phyloP scores from a whole-genome alignment of 2,888 invertebrate genomes.

The Watsonalla cultraria region DNA sequence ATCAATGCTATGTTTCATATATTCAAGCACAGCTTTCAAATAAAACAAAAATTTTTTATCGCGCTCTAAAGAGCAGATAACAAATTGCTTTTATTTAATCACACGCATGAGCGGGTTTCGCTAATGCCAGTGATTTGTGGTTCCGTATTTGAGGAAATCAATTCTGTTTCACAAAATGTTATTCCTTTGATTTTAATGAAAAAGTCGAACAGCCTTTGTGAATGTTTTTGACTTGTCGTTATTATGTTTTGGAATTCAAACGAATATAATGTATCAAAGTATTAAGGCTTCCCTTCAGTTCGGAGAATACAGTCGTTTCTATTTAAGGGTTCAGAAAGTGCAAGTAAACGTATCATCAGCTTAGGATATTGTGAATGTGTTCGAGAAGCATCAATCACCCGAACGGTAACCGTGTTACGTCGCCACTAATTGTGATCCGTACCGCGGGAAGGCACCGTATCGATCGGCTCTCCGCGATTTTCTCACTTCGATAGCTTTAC shows the following conservation, averaged over 20 bases:
- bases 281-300: background rate
- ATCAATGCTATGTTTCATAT: background rate
- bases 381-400: conserved; percentile 46
- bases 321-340: too few relatives aligned
- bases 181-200: background rate
- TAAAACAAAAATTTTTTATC: background rate
- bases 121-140: background rate
- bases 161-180: background rate
- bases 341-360: background rate
- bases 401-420: conserved; percentile 54
- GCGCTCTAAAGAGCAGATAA: background rate
- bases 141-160: background rate
- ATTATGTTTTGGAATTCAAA: background rate
- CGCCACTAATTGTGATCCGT: conserved; percentile 65
- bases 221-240: background rate
- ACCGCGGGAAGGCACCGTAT: conserved; percentile 36
- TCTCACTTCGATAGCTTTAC: conserved; percentile 43
- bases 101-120: background rate
- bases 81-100: background rate
- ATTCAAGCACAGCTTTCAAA: background rate
- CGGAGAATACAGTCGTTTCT: too few relatives aligned
- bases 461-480: conserved; percentile 42
- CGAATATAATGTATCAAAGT: background rate
- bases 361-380: conserved; percentile 2
- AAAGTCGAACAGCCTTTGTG: background rate